Evolutionary conservation across 2,888 invertebrate species (phyloP).

Genomic region (Aplocera efformata): DNA sequence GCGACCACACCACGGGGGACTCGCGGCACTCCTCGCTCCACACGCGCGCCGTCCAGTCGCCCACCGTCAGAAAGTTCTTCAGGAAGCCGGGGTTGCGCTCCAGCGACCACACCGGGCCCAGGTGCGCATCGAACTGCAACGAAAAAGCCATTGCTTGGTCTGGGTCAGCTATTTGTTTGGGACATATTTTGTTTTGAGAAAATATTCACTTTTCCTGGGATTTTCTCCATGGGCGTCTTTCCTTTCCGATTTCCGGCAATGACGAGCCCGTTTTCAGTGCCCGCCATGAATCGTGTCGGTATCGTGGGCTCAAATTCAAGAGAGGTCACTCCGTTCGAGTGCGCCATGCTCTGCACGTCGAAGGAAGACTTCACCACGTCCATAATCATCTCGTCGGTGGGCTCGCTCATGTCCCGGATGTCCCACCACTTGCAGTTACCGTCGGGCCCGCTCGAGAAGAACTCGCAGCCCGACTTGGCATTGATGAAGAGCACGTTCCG

Average conservation of each 20-base stretch:
- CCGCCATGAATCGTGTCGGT: constrained; percentile 87
- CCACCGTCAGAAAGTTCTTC: constrained; percentile 96
- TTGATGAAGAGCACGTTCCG: constrained; percentile 92
- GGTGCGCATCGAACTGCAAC: constrained; percentile 82
- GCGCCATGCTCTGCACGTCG: constrained; percentile 75
- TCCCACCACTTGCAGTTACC: constrained; percentile 93
- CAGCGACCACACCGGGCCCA: constrained; percentile 91
- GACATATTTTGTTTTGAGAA: no score
- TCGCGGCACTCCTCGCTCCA: constrained; percentile 98
- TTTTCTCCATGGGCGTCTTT: constrained; percentile 82
- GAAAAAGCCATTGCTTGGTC: not conserved
- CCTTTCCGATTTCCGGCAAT: constrained; percentile 87
- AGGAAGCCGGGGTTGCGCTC: constrained; percentile 95
- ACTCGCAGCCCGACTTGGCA: constrained; percentile 95
- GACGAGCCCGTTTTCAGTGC: constrained; percentile 84
- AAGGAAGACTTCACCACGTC: constrained; percentile 80
- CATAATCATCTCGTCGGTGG: constrained; percentile 83
- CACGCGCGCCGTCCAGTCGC: constrained; percentile 95
- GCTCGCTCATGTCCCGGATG: constrained; percentile 82
- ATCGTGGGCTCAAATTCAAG: constrained; percentile 87
- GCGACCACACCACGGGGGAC: constrained; percentile 94
- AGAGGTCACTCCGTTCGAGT: constrained; percentile 80
- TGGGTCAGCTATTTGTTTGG: no score
- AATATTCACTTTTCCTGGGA: constrained; percentile 75
- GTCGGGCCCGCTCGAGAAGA: constrained; percentile 94